Evolutionary conservation across 2,113 vertebrate genomes (phyloP), one percentile per base, ranked within the genome.

Genomic region (Montifringilla adamsi): DNA sequence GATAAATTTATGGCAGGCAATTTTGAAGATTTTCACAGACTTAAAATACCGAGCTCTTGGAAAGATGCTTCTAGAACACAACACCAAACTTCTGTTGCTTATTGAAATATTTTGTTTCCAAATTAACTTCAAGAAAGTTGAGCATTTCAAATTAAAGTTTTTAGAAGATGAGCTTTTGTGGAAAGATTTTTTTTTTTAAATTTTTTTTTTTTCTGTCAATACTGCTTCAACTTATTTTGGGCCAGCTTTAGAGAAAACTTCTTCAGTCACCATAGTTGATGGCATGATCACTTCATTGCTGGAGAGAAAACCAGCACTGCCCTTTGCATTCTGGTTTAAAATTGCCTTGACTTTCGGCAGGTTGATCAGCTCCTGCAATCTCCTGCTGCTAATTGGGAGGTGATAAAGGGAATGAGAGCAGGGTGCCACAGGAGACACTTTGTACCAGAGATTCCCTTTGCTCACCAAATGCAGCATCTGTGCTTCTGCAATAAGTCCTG

Each of bases 311-410:
- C 43, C 62, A 89, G 77, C 55, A 28, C 8, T 66, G 62, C 39
- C 39, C 60, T 93, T 92, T 87, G 11, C 39, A 60, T 73, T 74
- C 27, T 66, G 37, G 49, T 88, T 72, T 70, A 82, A 75, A 91
- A 79, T 70, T 87, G 33, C 55, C 88, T 55, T 87, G 92, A 85
- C 80, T 96, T 90, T 52, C 74, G 94, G 72, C 49, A 66, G 94
- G 85, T 78, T 97, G 84, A 95, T 97, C 86, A 81, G 78, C 53
- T 68, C 50, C 72, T 90, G 67, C 78, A 87, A 69, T 93, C 81
- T 86, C 79, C 84, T 73, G 87, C 88, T 96, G 93, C 78, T 97
- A 92, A 96, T 96, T 96, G 91, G 89, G 86, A 75, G 53, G 49
- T 64, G 76, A 93, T 35, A 75, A 82, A 90, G 74, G 47, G 87